Conservation (phyloP, 2,888 invertebrate species). For the Scaptomyza flava region DNA sequence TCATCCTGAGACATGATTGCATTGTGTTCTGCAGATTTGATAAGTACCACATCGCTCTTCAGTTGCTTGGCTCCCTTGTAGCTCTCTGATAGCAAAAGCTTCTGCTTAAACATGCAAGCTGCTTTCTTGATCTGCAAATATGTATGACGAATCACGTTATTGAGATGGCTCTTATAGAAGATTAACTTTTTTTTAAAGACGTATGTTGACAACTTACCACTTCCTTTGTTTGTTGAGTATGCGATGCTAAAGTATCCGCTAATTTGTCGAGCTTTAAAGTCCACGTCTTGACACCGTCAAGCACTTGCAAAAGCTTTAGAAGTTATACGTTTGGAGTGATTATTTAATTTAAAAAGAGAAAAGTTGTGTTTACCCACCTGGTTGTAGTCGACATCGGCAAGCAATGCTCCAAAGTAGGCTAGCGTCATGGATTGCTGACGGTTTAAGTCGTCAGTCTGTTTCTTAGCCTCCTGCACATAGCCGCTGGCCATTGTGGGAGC, state of each 20-base stretch:
- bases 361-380: constrained; percentile 85
- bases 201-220: constrained; percentile 70
- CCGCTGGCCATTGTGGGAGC: constrained; percentile 92
- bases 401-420: constrained; percentile 92
- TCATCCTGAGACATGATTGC: constrained; percentile 91
- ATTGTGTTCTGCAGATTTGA: constrained; percentile 94
- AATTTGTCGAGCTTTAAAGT: constrained; percentile 83
- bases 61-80: constrained; percentile 90
- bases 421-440: constrained; percentile 90
- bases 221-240: constrained; percentile 82
- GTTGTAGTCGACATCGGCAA: constrained; percentile 90
- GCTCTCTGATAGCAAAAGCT: constrained; percentile 90
- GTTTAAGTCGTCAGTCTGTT: constrained; percentile 85
- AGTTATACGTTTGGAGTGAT: background rate
- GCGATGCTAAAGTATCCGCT: constrained; percentile 84
- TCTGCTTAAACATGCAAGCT: constrained; percentile 92
- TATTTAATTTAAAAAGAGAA: background rate
- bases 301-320: constrained; percentile 76
- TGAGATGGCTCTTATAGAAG: background rate
- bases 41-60: constrained; percentile 90
- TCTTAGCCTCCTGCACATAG: constrained; percentile 88
- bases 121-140: constrained; percentile 87
- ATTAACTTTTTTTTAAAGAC: too few species aligned
- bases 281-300: constrained; percentile 82
- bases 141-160: background rate